Evolutionary conservation across 1,140 invertebrate genomes (phyloP), one percentile per base, ranked within the genome.

Genomic region (Lordiphosa mommai): DNA sequence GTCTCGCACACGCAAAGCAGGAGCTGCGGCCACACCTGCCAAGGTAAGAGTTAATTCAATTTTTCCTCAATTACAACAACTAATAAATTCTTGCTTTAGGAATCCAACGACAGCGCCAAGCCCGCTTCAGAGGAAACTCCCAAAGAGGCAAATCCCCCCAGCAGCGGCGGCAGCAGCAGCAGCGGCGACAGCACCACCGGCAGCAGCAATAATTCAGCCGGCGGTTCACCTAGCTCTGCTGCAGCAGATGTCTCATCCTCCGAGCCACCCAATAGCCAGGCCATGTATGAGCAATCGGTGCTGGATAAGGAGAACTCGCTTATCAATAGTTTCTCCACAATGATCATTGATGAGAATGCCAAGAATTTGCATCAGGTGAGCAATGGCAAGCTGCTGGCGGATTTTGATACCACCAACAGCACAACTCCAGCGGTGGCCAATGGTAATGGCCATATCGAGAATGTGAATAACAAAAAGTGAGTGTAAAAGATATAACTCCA

Each of bases 1-100:
- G 95, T 90, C 92, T 30, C 90, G 95, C 71, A 96, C 95, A 38
- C 91, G 95, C 59, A 93, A 92, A 49, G 93, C 69, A 10, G 72
- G 64, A 12, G 46, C 80, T 10, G 65, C 84, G 34, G 63, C 72
- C 73, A 91, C 91, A 43, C 90, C 92, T 58, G 60, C 67, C 38
- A 88, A 89, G 68, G 87, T 88, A 63, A 37, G 0, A 20, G 3
- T n/a, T 1, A 3, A 4, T 38, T 7, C 1, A 53, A n/a, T 14
- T 4, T 9, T 2, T 9, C 1, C 0, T 8, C 8, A 20, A 3
- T 13, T 47, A 29, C 6, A 27, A 1, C 23, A 27, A 27, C 23
- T 27, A 6, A 27, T 27, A 27, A 27, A 27, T 2, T n/a, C 1
- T 37, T 7, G 7, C 29, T 0, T 6, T 50, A 82, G 76, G 89